A percentile compares a stretch with the other conserved stretches of the same genome.
Evolutionary conservation across 2,888 invertebrate genomes (phyloP).

Genomic region (Nephrotoma guestfalica): DNA sequence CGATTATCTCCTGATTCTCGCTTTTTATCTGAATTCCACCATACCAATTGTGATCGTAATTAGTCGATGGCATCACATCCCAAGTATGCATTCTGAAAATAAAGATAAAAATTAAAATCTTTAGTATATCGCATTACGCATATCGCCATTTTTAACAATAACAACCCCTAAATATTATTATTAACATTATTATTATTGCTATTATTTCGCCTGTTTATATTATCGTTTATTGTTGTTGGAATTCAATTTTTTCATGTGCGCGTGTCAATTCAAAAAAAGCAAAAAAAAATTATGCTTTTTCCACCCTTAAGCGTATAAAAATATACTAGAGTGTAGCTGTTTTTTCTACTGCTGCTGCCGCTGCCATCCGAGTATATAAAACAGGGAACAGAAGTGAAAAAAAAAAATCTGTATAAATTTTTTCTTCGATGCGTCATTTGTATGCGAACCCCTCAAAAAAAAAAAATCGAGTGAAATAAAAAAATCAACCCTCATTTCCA

Average conservation of each 20-base stretch:
- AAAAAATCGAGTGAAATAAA: background rate
- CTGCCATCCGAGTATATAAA: background rate
- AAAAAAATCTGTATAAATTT: background rate
- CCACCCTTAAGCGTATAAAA: background rate
- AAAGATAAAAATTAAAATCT: background rate
- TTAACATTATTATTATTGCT: background rate
- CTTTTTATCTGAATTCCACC: conserved; percentile 28
- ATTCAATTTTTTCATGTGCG: background rate
- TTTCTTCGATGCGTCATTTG: conserved; percentile 1
- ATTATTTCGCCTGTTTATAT: background rate
- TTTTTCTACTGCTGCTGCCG: background rate
- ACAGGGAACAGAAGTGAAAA: background rate
- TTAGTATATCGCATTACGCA: background rate
- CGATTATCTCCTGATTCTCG: conserved; percentile 17
- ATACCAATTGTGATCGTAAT: conserved; percentile 30
- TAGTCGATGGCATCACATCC: conserved; percentile 25
- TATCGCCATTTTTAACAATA: background rate
- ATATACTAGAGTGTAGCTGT: background rate
- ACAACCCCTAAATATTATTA: background rate
- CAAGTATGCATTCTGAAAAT: conserved; percentile 27
- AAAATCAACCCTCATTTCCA: background rate
- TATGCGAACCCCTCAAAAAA: conserved; percentile 2
- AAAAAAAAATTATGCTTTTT: background rate
- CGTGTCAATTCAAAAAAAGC: background rate
- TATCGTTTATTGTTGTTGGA: background rate